Percentiles rank a stretch among this genome's conserved stretches.
Evolutionary conservation across 2,797 vertebrate genomes (phyloP).

Genomic region (Cryptoprocta ferox): DNA sequence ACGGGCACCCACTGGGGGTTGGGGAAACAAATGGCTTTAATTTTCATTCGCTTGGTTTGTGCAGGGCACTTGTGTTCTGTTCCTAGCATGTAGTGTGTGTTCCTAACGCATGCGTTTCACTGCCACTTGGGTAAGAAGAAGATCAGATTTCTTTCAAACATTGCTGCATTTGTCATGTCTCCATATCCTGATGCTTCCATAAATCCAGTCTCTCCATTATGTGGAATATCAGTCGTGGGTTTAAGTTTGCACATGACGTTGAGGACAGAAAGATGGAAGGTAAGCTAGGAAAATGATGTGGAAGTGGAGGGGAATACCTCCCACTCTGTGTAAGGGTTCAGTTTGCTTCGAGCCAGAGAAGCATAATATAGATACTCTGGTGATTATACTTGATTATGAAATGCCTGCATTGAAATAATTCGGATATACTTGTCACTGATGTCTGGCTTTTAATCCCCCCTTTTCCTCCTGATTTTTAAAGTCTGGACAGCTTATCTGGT

Average conservation of each 20-base stretch:
- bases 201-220: constrained; percentile 88
- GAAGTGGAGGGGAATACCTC: constrained; percentile 68
- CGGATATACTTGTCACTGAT: neutral
- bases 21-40: neutral
- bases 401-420: neutral
- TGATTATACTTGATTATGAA: constrained; percentile 17
- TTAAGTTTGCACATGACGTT: constrained; percentile 88
- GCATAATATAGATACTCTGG: neutral
- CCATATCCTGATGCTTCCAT: constrained; percentile 87
- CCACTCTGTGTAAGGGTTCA: constrained; percentile 66
- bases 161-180: constrained; percentile 87
- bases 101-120: constrained; percentile 85
- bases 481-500: neutral
- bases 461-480: neutral
- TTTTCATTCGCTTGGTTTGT: constrained; percentile 70
- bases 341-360: constrained; percentile 68
- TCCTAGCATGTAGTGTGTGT: constrained; percentile 78
- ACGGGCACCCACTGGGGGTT: neutral
- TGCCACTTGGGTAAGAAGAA: constrained; percentile 83
- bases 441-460: neutral
- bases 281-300: constrained; percentile 86
- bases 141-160: constrained; percentile 85
- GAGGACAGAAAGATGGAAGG: constrained; percentile 87
- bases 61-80: constrained; percentile 73
- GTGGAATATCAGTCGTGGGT: constrained; percentile 89